Base-by-base conservation (phyloP, 2,888 invertebrate genomes). In the Leptinotarsa peninsularis region DNA sequence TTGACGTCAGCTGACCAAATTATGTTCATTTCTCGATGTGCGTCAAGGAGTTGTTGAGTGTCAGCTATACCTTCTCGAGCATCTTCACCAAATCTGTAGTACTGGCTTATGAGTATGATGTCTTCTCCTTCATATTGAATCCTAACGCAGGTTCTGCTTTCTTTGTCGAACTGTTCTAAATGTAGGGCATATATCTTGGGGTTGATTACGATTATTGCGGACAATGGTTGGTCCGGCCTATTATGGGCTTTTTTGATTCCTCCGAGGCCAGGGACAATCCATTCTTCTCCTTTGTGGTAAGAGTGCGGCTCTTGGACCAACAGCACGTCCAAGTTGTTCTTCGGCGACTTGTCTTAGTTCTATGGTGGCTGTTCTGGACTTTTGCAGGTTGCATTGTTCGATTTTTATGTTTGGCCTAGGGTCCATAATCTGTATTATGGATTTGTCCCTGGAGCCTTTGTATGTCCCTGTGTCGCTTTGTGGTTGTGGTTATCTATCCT, bases 351-450 rank as follows among this genome's bases (percentile, higher is more conserved):
- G 27, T n/a, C 66, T 66, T 2, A 43, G 1, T 66, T 66, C 43
- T 17, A 43, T 21, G 43, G 66, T 66, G 66, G 66, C 66, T 66
- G 18, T 17, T 43, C 27, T 66, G 14, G 66, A 27, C 43, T n/a
- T 66, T 23, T 66, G 66, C n/a, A 66, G 66, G 10, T 66, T 66
- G 17, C n/a, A 21, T 4, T 66, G 66, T 15, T 43, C 43, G n/a
- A 66, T 66, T n/a, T 5, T 27, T 4, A 66, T 15, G 3, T 27
- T 66, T 1, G 27, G 13, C 0, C 33, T 23, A 66, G 33, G 10
- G 10, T 43, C 4, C n/a, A 43, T 66, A 66, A 66, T 66, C 33
- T 13, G 66, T 66, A 27, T 66, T 27, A 3, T 43, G 66, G 10
- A 66, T 66, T 27, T 43, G n/a, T 15, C 23, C 27, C 23, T 66